Evolutionary conservation across 1,140 invertebrate species (phyloP).

Genomic region (Argopecten irradians): DNA sequence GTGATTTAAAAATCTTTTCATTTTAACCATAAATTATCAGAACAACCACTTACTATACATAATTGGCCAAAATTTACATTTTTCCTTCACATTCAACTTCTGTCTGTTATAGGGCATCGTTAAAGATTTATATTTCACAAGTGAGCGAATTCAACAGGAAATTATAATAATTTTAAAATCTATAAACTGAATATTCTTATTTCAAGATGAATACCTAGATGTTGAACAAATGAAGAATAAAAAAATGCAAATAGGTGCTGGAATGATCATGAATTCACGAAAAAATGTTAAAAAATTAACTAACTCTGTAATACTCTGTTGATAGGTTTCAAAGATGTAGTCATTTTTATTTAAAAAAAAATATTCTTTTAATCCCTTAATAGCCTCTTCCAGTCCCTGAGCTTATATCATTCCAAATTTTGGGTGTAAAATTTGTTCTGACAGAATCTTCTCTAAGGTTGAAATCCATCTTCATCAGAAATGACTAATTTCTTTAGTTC

Average conservation of each 20-base stretch:
- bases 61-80: not conserved
- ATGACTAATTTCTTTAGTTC: not conserved
- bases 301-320: not conserved
- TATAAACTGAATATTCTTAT: not conserved
- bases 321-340: not conserved
- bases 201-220: not conserved
- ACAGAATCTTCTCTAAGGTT: not conserved
- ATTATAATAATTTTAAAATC: not conserved
- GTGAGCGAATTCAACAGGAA: not conserved
- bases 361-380: not conserved
- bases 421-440: not conserved
- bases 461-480: not conserved
- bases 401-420: not conserved
- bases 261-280: not conserved
- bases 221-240: no score
- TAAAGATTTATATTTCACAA: conserved; percentile 19
- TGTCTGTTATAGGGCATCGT: not conserved
- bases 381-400: not conserved
- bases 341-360: not conserved
- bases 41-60: not conserved
- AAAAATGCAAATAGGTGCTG: no score
- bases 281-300: not conserved
- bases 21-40: conserved; percentile 9
- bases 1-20: not conserved
- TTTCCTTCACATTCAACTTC: not conserved